phyloP scores from a whole-genome alignment of 2,113 vertebrate species.

The Leptocoma aspasia region DNA sequence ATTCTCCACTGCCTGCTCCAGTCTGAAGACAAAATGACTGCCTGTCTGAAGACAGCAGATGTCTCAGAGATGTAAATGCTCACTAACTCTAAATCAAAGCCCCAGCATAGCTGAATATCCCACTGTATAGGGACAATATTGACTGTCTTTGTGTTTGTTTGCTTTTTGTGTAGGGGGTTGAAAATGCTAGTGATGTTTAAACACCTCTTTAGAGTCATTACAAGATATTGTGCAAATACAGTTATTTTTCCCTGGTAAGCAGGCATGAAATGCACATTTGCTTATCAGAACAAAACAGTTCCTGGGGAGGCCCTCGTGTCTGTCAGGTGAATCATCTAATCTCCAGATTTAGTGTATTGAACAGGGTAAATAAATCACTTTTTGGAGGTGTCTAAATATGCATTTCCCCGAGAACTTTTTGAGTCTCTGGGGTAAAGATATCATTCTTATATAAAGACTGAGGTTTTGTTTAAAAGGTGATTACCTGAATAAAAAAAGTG shows the following conservation, averaged over 20 bases:
- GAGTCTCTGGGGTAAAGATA: neutral
- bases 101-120: neutral
- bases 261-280: constrained; percentile 11
- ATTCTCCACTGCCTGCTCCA: neutral
- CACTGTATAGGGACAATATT: neutral
- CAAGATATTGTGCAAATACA: constrained; percentile 17
- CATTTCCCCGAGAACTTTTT: neutral
- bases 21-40: constrained; percentile 28
- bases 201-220: constrained; percentile 23
- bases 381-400: neutral
- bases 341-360: neutral
- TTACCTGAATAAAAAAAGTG: neutral
- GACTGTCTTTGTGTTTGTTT: constrained; percentile 10
- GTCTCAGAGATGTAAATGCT: constrained; percentile 1
- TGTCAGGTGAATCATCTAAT: constrained; percentile 41
- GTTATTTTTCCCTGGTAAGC: constrained; percentile 10
- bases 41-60: constrained; percentile 14
- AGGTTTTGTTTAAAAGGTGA: neutral
- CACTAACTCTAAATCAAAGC: neutral
- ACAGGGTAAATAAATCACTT: constrained; percentile 10
- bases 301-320: neutral
- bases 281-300: constrained; percentile 40
- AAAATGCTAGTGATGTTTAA: constrained; percentile 3
- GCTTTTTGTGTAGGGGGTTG: neutral
- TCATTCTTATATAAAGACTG: neutral